Conservation (phyloP, 2,797 vertebrate species). For the Lutjanus campechanus region DNA sequence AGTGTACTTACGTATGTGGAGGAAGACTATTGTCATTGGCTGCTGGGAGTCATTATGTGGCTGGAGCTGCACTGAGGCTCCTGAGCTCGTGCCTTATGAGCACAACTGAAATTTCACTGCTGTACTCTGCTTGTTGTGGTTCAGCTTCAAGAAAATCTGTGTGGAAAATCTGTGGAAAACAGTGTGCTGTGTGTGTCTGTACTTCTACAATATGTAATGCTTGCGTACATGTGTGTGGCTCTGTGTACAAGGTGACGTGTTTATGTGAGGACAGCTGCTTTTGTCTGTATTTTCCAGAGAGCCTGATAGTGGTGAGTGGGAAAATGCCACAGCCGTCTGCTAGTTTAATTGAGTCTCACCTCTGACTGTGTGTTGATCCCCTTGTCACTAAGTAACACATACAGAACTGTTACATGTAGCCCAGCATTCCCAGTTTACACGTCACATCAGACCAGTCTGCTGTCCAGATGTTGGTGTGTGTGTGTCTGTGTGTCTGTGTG, state of each 20-base stretch:
- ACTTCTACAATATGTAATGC: background rate
- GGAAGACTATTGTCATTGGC: constrained; percentile 51
- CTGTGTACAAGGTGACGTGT: background rate
- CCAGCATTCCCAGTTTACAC: constrained; percentile 44
- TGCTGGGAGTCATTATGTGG: constrained; percentile 57
- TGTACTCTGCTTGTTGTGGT: constrained; percentile 20
- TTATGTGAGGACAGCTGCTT: background rate
- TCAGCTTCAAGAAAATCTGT: constrained; percentile 10
- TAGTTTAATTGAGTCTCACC: constrained; percentile 39
- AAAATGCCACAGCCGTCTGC: constrained; percentile 34
- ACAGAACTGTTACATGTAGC: constrained; percentile 43
- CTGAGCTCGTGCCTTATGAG: constrained; percentile 36
- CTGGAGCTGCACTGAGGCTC: constrained; percentile 41
- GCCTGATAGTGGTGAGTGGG: constrained; percentile 16
- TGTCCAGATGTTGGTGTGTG: constrained; percentile 40
- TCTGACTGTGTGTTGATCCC: constrained; percentile 36
- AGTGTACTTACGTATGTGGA: constrained; percentile 53
- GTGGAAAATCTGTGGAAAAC: constrained; percentile 8
- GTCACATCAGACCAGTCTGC: constrained; percentile 43
- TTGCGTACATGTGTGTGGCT: background rate
- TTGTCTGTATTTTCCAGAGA: constrained; percentile 10
- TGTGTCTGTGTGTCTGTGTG: background rate
- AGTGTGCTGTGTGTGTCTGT: constrained; percentile 15
- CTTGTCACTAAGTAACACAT: constrained; percentile 44
- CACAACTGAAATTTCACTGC: constrained; percentile 14